phyloP scores from a whole-genome alignment of 1,140 invertebrate genomes.

The Drosophila bipectinata region DNA sequence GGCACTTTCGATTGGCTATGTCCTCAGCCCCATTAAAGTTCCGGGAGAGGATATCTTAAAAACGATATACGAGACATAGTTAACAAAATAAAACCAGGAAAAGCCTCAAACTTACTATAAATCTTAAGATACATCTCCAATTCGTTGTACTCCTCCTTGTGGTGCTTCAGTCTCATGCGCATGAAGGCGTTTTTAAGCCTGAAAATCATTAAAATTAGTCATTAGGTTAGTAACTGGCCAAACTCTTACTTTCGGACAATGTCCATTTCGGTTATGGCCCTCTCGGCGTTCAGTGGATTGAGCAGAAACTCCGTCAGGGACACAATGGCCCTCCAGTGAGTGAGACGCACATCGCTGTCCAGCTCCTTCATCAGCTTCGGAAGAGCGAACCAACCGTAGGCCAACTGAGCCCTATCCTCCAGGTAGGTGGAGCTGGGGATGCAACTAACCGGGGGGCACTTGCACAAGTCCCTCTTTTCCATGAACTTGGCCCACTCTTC shows the following conservation, averaged over 20 bases:
- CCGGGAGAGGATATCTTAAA: slow-evolving; percentile 57
- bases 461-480: slow-evolving; percentile 31
- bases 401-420: slow-evolving; percentile 66
- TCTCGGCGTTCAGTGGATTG: slow-evolving; percentile 63
- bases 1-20: slow-evolving; percentile 53
- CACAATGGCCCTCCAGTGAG: slow-evolving; percentile 62
- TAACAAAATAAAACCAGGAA: too few species aligned
- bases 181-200: slow-evolving; percentile 70
- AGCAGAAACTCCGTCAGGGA: slow-evolving; percentile 64
- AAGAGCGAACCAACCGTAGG: slow-evolving; percentile 64
- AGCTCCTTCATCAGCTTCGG: slow-evolving; percentile 72
- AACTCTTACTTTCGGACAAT: slow-evolving; percentile 66
- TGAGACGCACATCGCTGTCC: slow-evolving; percentile 53
- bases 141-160: slow-evolving; percentile 44
- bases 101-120: slow-evolving; percentile 41
- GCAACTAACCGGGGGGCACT: slow-evolving; percentile 12
- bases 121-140: slow-evolving; percentile 58
- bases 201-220: neutral
- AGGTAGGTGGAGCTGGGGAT: slow-evolving; percentile 51
- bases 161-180: slow-evolving; percentile 47
- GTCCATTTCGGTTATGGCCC: slow-evolving; percentile 59
- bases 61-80: neutral
- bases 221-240: neutral
- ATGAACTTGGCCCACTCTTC: slow-evolving; percentile 35
- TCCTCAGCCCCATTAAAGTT: slow-evolving; percentile 61